Conservation (phyloP, 2,888 invertebrate species). For the Sisyra nigra region DNA sequence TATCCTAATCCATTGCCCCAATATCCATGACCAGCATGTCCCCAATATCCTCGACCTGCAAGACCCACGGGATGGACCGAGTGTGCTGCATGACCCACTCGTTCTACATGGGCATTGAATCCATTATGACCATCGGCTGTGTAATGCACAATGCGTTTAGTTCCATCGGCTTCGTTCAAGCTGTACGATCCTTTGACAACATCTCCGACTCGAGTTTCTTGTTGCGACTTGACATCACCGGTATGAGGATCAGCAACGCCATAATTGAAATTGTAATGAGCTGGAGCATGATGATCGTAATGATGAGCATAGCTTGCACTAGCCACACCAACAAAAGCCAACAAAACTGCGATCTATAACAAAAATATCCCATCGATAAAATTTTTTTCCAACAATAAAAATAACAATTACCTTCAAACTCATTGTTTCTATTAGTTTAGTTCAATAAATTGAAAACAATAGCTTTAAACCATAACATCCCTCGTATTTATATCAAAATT, state of each 20-base stretch:
- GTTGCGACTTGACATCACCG: slow-evolving; percentile 17
- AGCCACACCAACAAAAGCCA: neutral
- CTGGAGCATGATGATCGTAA: slow-evolving; percentile 10
- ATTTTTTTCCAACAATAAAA: no score
- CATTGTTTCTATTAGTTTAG: no score
- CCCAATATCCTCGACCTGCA: no score
- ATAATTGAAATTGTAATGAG: slow-evolving; percentile 18
- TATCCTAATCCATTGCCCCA: no score
- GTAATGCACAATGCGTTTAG: slow-evolving; percentile 4
- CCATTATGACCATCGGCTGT: slow-evolving; percentile 4
- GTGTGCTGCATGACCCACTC: neutral
- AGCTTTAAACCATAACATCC: no score
- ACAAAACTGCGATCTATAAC: neutral
- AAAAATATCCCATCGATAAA: no score
- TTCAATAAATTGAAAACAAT: no score
- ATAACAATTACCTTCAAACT: no score
- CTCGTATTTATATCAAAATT: no score
- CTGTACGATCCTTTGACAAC: slow-evolving; percentile 17
- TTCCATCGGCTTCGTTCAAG: slow-evolving; percentile 4
- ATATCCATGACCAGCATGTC: no score
- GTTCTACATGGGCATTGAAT: slow-evolving; percentile 3
- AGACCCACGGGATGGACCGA: neutral
- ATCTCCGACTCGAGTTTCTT: slow-evolving; percentile 17
- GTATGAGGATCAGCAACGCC: slow-evolving; percentile 17
- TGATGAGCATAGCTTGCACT: neutral